phyloP scores from a whole-genome alignment of 2,888 invertebrate genomes.

The Ametastegia equiseti region DNA sequence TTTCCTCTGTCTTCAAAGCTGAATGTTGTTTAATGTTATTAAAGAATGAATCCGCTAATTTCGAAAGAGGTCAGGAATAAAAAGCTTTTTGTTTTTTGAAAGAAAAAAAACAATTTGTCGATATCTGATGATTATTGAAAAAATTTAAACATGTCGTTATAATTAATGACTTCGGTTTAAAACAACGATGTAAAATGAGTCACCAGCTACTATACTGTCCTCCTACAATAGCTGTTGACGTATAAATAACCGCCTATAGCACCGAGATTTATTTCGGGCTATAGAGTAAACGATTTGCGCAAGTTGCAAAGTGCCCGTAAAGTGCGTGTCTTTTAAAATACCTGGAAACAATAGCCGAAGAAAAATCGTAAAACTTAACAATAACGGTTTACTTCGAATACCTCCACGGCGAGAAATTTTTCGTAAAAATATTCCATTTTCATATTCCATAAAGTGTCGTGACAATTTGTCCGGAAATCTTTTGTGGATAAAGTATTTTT shows the following conservation, averaged over 20 bases:
- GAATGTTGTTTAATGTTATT: no score
- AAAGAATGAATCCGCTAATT: no score
- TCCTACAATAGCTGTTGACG: constrained; percentile 14
- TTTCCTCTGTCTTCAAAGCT: neutral
- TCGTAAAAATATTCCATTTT: neutral
- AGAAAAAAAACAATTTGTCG: no score
- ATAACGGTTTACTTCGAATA: no score
- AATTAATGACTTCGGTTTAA: no score
- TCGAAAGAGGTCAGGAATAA: no score
- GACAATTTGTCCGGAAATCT: neutral
- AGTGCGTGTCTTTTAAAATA: no score
- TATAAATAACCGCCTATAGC: neutral
- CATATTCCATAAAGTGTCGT: neutral
- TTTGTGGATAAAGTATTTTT: neutral
- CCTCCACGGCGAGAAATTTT: neutral
- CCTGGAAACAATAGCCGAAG: no score
- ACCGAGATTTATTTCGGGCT: neutral
- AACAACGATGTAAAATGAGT: neutral
- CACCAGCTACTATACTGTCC: neutral
- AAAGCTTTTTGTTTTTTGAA: no score
- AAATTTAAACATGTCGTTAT: no score
- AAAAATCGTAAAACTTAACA: no score
- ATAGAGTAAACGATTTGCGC: neutral
- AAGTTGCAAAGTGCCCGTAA: neutral
- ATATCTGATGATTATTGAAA: no score